Evolutionary conservation across 1,140 invertebrate genomes (phyloP).

Genomic region (Paraescarpia echinospica): DNA sequence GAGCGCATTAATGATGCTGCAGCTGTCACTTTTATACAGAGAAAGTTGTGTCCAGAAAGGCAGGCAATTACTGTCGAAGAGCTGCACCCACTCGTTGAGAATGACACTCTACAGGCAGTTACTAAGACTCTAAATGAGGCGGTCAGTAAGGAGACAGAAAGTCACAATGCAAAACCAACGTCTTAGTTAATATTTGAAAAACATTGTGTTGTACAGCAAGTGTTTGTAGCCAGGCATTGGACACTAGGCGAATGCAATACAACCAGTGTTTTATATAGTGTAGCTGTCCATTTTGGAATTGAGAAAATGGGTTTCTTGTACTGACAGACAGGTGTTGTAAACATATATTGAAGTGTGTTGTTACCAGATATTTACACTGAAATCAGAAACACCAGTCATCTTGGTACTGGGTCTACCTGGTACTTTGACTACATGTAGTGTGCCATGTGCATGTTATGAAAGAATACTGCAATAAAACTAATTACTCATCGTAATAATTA

Average conservation of each 20-base stretch:
- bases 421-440: neutral
- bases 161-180: neutral
- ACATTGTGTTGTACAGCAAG: neutral
- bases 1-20: neutral
- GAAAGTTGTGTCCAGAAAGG: neutral
- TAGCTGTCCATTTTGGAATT: too few species aligned
- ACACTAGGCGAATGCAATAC: too few species aligned
- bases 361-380: neutral
- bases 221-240: too few species aligned
- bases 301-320: too few species aligned
- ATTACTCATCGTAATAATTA: neutral
- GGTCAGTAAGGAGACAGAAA: neutral
- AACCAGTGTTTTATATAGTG: too few species aligned
- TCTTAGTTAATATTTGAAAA: neutral
- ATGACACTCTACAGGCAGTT: neutral
- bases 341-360: too few species aligned
- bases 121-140: neutral
- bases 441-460: too few species aligned
- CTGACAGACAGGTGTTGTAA: too few species aligned
- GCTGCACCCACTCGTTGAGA: neutral
- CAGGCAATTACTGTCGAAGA: neutral
- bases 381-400: neutral
- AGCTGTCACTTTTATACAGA: neutral
- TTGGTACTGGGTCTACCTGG: neutral
- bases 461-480: neutral